phyloP scores from a whole-genome alignment of 2,797 vertebrate genomes.

The Galagoides demidoff region DNA sequence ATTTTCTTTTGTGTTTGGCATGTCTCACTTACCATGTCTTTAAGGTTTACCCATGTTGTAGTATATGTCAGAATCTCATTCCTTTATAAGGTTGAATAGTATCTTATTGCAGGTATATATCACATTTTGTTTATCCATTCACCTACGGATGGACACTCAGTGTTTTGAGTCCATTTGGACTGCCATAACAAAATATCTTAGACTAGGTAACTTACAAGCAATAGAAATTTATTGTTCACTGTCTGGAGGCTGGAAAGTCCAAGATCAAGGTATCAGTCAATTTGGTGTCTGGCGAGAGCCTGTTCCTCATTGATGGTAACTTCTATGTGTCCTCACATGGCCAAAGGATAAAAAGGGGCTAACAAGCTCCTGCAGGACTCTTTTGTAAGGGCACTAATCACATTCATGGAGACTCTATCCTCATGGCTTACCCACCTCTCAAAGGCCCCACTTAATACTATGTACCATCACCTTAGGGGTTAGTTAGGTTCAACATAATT shows the following conservation, averaged over 20 bases:
- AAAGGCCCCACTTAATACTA: not conserved
- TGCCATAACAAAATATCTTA: not conserved
- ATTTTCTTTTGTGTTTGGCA: not conserved
- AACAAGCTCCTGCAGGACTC: not conserved
- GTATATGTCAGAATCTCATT: not conserved
- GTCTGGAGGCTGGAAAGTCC: not conserved
- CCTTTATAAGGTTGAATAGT: not conserved
- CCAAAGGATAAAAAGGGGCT: not conserved
- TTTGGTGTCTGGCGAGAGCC: not conserved
- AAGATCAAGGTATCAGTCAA: not conserved
- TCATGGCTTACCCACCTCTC: not conserved
- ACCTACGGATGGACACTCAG: not conserved
- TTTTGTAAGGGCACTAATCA: not conserved
- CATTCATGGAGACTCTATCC: not conserved
- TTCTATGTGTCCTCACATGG: not conserved
- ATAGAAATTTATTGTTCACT: not conserved
- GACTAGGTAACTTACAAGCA: not conserved
- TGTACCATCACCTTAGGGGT: too few relatives aligned
- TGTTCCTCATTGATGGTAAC: not conserved
- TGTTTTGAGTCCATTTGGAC: not conserved
- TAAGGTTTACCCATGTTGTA: not conserved
- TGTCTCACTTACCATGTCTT: not conserved
- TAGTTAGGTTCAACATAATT: not conserved
- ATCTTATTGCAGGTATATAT: not conserved
- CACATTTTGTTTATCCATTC: not conserved